Conservation (phyloP, 1,140 invertebrate species). For the Drosophila lacertosa region DNA sequence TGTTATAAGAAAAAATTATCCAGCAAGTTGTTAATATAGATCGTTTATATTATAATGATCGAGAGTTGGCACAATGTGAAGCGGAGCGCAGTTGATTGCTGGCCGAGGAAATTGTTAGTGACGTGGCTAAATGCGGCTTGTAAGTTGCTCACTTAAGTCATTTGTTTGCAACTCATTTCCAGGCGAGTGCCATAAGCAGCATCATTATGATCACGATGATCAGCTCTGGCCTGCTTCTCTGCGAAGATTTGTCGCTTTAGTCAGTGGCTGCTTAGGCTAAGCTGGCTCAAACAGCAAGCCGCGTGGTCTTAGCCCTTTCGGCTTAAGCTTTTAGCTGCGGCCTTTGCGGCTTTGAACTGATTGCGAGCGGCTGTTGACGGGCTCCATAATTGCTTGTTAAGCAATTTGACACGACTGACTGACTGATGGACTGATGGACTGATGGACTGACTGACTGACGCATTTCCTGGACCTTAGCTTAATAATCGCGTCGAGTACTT, state of each 20-base stretch:
- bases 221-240: conserved; percentile 10
- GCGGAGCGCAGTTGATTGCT: neutral
- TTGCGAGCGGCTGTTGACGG: conserved; percentile 24
- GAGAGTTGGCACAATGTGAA: neutral
- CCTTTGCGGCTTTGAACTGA: conserved; percentile 27
- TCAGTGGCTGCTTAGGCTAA: conserved; percentile 17
- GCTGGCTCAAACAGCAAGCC: conserved; percentile 2
- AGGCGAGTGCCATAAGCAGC: conserved; percentile 28
- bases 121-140: conserved; percentile 4
- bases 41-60: neutral
- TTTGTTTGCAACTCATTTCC: conserved; percentile 36
- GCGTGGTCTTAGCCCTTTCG: conserved; percentile 18
- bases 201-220: conserved; percentile 15
- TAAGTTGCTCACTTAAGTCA: conserved; percentile 64
- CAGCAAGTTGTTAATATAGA: neutral
- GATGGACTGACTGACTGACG: conserved; percentile 3
- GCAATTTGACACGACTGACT: conserved; percentile 43
- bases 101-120: conserved; percentile 6
- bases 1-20: too few relatives aligned
- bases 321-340: neutral
- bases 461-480: conserved; percentile 22
- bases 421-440: conserved; percentile 1
- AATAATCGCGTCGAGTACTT: conserved; percentile 34
- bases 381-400: conserved; percentile 46
- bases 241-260: conserved; percentile 13